Percentiles rank a stretch among this genome's conserved stretches.
phyloP scores from a whole-genome alignment of 1,140 invertebrate species.

The Hirudo medicinalis region DNA sequence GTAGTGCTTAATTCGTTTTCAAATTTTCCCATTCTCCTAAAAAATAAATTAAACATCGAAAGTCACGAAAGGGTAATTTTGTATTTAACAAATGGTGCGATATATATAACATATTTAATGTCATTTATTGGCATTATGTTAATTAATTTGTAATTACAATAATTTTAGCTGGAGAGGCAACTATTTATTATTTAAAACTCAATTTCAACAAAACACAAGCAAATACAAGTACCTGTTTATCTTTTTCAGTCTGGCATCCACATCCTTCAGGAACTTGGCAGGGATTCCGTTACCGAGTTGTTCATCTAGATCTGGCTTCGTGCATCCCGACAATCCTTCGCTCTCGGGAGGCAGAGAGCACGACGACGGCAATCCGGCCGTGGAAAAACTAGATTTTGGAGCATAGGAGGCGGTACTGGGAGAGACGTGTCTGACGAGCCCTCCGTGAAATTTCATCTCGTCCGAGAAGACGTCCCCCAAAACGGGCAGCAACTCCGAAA shows the following conservation, averaged over 20 bases:
- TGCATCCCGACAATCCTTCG: neutral
- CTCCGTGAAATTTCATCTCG: no score
- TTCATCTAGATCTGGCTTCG: neutral
- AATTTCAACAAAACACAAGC: neutral
- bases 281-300: no score
- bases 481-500: no score
- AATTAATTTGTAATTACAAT: neutral
- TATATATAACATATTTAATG: no score
- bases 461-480: no score
- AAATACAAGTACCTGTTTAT: neutral
- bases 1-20: slow-evolving; percentile 36
- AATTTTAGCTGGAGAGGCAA: neutral
- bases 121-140: neutral
- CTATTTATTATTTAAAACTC: neutral
- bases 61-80: neutral
- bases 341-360: neutral
- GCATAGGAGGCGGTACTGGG: neutral
- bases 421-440: neutral
- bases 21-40: slow-evolving; percentile 37
- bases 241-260: neutral
- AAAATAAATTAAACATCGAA: neutral
- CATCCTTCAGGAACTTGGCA: neutral
- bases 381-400: neutral
- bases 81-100: neutral
- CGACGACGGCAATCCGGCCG: neutral